phyloP scores from a whole-genome alignment of 2,113 vertebrate genomes.

The Neodontobutis hainanensis region DNA sequence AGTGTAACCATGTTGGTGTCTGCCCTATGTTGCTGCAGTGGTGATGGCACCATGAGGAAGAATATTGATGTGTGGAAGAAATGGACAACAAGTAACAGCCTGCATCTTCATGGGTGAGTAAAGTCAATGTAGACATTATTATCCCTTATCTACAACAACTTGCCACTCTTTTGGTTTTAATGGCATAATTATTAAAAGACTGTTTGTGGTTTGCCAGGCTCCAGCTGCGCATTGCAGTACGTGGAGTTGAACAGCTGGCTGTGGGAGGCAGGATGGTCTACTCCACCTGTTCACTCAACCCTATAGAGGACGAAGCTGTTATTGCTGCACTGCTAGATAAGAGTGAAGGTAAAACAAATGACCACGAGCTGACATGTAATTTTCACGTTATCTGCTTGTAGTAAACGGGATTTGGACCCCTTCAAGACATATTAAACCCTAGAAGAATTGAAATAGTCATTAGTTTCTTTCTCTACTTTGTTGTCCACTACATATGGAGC shows the following conservation, averaged over 20 bases:
- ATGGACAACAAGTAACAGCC: conserved; percentile 94
- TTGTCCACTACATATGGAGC: too few species aligned
- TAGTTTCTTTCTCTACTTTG: too few species aligned
- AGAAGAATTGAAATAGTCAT: too few species aligned
- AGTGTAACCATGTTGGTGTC: conserved; percentile 23
- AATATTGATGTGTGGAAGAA: conserved; percentile 99
- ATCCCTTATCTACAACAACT: not conserved
- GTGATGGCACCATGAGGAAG: conserved; percentile 96
- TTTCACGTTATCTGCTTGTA: too few species aligned
- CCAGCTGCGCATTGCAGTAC: conserved; percentile 92
- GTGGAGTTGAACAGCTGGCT: conserved; percentile 93
- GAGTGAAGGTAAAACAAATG: conserved; percentile 85
- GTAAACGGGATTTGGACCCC: too few species aligned
- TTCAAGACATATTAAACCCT: too few species aligned
- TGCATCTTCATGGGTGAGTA: conserved; percentile 95
- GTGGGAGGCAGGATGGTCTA: conserved; percentile 97
- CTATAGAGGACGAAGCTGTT: conserved; percentile 95
- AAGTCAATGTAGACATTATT: not conserved
- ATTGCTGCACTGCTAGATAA: conserved; percentile 92
- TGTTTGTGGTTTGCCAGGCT: conserved; percentile 75
- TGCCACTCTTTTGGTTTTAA: conserved; percentile 22
- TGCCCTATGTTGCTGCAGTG: conserved; percentile 76
- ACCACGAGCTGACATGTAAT: too few species aligned
- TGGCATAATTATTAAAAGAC: conserved; percentile 4
- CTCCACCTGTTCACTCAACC: conserved; percentile 95